These are phyloP conservation scores for Montipora sp. DNA, from an alignment of 64 coral and sea anemone genomes.

Conservation along the genomic window DNA sequence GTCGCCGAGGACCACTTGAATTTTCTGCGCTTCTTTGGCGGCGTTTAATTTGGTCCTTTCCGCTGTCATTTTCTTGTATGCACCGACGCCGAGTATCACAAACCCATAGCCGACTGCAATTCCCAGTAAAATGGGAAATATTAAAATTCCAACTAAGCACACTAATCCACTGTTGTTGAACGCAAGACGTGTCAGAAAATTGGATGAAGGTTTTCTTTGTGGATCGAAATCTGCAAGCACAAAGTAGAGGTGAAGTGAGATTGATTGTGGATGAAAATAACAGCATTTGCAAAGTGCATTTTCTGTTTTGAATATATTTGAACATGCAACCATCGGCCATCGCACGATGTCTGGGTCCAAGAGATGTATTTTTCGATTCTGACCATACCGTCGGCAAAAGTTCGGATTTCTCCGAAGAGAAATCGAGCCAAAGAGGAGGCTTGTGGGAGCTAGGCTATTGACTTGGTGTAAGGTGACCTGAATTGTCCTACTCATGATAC, in stretches of 20 bases:
- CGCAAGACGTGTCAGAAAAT: slow-evolving; percentile 74
- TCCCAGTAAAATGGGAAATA: slow-evolving; percentile 85
- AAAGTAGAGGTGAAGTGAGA: neutral
- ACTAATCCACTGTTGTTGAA: slow-evolving; percentile 90
- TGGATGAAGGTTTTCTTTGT: slow-evolving; percentile 75
- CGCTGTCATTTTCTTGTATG: slow-evolving; percentile 72
- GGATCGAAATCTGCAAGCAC: slow-evolving; percentile 85
- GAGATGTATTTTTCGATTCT: too few relatives aligned
- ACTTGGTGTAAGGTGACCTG: too few relatives aligned
- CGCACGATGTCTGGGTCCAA: too few relatives aligned
- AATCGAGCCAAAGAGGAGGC: too few relatives aligned
- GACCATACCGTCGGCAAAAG: too few relatives aligned
- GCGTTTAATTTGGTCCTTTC: slow-evolving; percentile 52
- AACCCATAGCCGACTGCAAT: slow-evolving; percentile 79
- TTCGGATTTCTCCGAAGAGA: too few relatives aligned
- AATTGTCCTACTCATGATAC: too few relatives aligned
- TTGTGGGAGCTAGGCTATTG: too few relatives aligned
- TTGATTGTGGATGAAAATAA: neutral
- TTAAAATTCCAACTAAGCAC: slow-evolving; percentile 74
- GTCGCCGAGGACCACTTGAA: slow-evolving; percentile 85
- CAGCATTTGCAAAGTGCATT: too few relatives aligned
- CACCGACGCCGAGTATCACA: slow-evolving; percentile 71
- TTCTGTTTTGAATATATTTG: too few relatives aligned
- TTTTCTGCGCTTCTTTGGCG: slow-evolving; percentile 58
- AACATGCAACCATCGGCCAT: too few relatives aligned